Evolutionary conservation across 1,140 invertebrate species (phyloP).

Genomic region (Trachymyrmex septentrionalis): DNA sequence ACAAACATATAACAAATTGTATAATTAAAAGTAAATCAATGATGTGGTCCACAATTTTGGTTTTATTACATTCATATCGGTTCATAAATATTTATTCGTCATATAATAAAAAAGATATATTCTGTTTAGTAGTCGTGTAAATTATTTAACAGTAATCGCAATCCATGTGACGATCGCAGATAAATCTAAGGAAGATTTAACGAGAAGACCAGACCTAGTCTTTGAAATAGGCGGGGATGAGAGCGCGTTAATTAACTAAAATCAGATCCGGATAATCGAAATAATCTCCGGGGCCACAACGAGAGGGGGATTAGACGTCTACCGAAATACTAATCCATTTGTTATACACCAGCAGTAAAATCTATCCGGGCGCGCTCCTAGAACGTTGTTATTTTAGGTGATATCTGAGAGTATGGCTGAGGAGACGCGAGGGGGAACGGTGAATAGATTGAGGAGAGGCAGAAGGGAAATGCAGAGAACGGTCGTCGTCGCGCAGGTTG

Average conservation of each 20-base stretch:
- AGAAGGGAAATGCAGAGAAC: conserved; percentile 47
- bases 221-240: neutral
- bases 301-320: conserved; percentile 63
- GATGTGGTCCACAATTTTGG: too few relatives aligned
- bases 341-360: conserved; percentile 72
- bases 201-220: neutral
- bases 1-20: neutral
- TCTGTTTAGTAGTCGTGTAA: neutral
- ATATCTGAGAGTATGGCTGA: conserved; percentile 67
- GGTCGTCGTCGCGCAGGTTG: conserved; percentile 69
- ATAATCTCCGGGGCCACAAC: conserved; percentile 61
- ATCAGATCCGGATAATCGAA: conserved; percentile 65
- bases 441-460: conserved; percentile 64
- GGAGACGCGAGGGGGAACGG: conserved; percentile 18
- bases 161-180: neutral
- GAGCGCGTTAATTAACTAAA: conserved; percentile 60
- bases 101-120: neutral
- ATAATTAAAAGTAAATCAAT: neutral
- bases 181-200: conserved; percentile 13
- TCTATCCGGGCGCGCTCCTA: conserved; percentile 66
- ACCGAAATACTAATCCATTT: conserved; percentile 75
- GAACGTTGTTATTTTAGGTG: conserved; percentile 74
- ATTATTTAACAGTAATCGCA: neutral
- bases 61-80: too few relatives aligned
- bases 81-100: neutral